These are phyloP conservation scores for Drosophila guanche DNA, from an alignment of 1,140 invertebrate genomes.

Conservation along the genomic window DNA sequence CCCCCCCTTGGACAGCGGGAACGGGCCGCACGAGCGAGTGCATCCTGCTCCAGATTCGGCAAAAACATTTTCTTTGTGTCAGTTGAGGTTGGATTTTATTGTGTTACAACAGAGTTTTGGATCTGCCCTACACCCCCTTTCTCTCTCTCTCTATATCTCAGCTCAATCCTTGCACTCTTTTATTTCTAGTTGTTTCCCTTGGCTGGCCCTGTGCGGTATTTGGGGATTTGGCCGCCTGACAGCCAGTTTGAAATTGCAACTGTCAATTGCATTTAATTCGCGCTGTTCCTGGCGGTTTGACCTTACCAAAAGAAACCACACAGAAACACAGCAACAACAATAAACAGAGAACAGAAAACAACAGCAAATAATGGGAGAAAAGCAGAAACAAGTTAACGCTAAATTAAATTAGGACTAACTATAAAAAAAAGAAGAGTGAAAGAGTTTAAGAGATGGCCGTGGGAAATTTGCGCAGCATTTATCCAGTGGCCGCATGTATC, in stretches of 20 bases:
- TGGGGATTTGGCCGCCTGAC: conserved; percentile 74
- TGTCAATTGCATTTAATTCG: conserved; percentile 82
- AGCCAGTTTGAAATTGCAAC: conserved; percentile 79
- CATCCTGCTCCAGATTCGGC: conserved; percentile 55
- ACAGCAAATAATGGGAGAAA: conserved; percentile 1
- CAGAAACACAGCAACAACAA: not conserved
- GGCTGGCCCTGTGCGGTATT: conserved; percentile 43
- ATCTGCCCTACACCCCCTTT: conserved; percentile 20
- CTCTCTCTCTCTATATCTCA: conserved; percentile 4
- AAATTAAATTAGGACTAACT: conserved; percentile 47
- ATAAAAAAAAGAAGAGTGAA: not conserved
- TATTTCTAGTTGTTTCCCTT: conserved; percentile 26
- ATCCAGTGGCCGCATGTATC: conserved; percentile 27
- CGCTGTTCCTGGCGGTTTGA: conserved; percentile 61
- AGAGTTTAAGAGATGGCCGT: conserved; percentile 23
- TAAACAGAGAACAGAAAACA: not conserved
- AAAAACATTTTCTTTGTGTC: conserved; percentile 79
- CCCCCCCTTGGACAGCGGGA: not conserved
- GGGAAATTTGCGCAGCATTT: conserved; percentile 14
- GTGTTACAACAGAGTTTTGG: conserved; percentile 73
- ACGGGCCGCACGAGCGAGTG: conserved; percentile 46
- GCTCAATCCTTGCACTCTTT: conserved; percentile 26
- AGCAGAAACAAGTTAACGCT: conserved; percentile 32
- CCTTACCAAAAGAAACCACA: conserved; percentile 47
- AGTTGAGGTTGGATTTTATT: conserved; percentile 81